phyloP scores from a whole-genome alignment of 2,797 vertebrate species.

The Chloroceryle inda region DNA sequence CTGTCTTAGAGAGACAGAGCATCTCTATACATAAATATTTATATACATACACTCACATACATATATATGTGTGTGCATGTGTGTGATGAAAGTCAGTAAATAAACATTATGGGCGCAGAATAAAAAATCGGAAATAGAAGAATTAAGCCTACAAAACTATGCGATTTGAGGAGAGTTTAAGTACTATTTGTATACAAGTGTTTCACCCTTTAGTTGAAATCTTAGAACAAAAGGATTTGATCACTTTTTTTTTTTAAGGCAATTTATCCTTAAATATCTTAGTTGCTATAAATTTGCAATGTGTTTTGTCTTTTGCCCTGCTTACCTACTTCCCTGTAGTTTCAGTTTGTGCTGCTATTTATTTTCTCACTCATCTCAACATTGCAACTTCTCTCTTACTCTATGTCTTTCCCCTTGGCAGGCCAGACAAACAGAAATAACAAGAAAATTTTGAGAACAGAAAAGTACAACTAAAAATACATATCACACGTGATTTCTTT shows the following conservation, averaged over 20 bases:
- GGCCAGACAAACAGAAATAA: neutral
- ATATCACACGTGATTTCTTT: neutral
- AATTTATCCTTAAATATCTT: neutral
- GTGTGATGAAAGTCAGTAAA: neutral
- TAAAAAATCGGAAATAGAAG: neutral
- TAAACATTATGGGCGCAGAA: neutral
- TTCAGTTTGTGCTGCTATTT: accelerated
- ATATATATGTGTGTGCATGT: too few relatives aligned
- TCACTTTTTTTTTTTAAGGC: neutral
- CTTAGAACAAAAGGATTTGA: neutral
- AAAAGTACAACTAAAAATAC: constrained; percentile 10
- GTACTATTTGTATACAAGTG: neutral
- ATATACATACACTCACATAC: neutral
- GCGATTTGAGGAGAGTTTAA: neutral
- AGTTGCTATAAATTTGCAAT: neutral
- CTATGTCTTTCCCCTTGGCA: neutral
- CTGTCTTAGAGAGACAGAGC: neutral
- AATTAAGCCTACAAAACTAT: neutral
- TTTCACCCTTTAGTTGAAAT: neutral
- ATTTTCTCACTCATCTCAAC: neutral
- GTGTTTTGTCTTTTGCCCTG: neutral
- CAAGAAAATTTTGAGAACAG: neutral
- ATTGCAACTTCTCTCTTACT: neutral
- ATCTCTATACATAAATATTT: neutral
- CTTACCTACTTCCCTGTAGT: neutral